These are phyloP conservation scores for Acromyrmex charruanus DNA, from an alignment of 1,140 invertebrate species.

Conservation along the genomic window DNA sequence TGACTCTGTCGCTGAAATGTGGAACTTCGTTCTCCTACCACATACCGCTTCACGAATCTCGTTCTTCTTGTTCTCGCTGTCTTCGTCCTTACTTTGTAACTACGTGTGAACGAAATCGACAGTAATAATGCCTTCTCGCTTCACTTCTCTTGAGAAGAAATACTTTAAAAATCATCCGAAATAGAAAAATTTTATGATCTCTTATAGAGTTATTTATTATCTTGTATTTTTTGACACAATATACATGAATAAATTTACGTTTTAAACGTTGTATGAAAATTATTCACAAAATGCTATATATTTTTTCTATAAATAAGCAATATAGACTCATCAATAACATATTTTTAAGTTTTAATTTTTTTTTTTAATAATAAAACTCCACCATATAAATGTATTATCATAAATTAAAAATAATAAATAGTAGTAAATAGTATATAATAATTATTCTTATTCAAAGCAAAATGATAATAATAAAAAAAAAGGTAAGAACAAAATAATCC, in stretches of 20 bases:
- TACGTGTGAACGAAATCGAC: conserved; percentile 14
- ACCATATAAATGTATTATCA: neutral
- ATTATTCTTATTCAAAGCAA: neutral
- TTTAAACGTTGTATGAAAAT: neutral
- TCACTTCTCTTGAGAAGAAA: neutral
- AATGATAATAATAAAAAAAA: conserved; percentile 1
- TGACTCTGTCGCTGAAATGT: conserved; percentile 62
- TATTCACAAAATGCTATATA: neutral
- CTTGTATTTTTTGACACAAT: neutral
- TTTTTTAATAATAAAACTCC: neutral
- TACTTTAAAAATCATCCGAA: conserved; percentile 16
- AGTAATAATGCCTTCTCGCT: neutral
- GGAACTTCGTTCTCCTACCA: conserved; percentile 62
- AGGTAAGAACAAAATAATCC: neutral
- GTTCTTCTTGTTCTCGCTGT: conserved; percentile 41
- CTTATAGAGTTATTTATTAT: neutral
- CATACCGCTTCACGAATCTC: conserved; percentile 18
- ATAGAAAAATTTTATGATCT: neutral
- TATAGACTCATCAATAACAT: neutral
- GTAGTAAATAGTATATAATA: neutral
- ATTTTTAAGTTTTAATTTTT: neutral
- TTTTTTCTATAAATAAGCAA: neutral
- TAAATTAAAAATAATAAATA: neutral
- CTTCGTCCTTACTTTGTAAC: conserved; percentile 11
- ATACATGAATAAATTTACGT: neutral